Percentiles rank a stretch among this genome's conserved stretches.
Evolutionary conservation across 1,140 invertebrate species (phyloP).

Genomic region (Listronotus oregonensis): DNA sequence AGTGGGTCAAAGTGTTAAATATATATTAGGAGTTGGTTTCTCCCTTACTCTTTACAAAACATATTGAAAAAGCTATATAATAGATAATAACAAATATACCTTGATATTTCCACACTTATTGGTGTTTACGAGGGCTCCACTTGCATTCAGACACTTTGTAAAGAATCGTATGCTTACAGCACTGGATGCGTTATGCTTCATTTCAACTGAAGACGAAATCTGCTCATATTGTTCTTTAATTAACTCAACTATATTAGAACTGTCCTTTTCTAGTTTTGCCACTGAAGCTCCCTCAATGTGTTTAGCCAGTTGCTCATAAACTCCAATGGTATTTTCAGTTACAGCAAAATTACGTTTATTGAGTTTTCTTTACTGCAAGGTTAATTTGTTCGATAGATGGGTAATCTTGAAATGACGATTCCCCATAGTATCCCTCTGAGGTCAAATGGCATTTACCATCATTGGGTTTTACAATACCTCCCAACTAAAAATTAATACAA

Average conservation of each 20-base stretch:
- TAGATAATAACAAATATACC: too few species aligned
- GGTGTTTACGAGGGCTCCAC: constrained; percentile 65
- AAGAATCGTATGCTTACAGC: constrained; percentile 85
- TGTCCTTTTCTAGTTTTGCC: constrained; percentile 70
- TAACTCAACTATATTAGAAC: constrained; percentile 75
- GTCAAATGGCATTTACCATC: constrained; percentile 82
- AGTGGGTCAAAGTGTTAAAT: too few species aligned
- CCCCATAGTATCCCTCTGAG: constrained; percentile 67
- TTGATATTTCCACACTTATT: constrained; percentile 83
- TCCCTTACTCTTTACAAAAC: too few species aligned
- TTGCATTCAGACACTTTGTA: constrained; percentile 78
- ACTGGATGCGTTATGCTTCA: constrained; percentile 89
- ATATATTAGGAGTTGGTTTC: too few species aligned
- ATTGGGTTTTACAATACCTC: constrained; percentile 84
- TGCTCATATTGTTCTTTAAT: constrained; percentile 76
- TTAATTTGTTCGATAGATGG: constrained; percentile 70
- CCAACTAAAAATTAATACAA: constrained; percentile 59
- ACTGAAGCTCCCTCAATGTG: constrained; percentile 69
- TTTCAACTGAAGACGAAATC: constrained; percentile 89
- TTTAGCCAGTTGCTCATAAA: constrained; percentile 69
- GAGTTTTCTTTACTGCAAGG: constrained; percentile 73
- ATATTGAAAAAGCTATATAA: too few species aligned
- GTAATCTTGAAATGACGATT: constrained; percentile 68
- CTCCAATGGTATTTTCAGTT: constrained; percentile 64
- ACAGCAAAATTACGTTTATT: constrained; percentile 89